Percentiles rank a stretch among this genome's conserved stretches.
These are phyloP conservation scores for Siniperca knerii DNA, from an alignment of 2,113 vertebrate genomes.

Conservation along the genomic window DNA sequence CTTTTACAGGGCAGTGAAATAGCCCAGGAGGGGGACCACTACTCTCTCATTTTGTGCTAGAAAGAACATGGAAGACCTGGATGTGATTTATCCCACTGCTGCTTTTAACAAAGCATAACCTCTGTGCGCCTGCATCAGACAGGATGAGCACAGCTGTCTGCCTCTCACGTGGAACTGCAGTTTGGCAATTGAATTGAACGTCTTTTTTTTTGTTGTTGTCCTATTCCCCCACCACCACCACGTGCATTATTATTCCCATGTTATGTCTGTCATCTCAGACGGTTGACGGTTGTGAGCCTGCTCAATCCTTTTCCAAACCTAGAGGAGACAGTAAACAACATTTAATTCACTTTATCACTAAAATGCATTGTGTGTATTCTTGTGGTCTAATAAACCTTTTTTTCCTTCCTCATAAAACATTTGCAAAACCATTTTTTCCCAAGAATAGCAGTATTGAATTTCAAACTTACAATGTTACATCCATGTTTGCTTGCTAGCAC, in stretches of 20 bases:
- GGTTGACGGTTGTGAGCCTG: background rate
- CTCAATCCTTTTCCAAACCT: background rate
- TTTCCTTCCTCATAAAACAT: background rate
- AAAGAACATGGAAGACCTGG: conserved; percentile 9
- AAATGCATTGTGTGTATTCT: background rate
- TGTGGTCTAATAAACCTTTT: background rate
- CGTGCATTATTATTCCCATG: conserved; percentile 3
- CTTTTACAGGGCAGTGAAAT: conserved; percentile 24
- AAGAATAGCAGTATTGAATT: background rate
- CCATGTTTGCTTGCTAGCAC: background rate
- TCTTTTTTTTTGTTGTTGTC: conserved; percentile 3
- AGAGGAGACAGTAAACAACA: background rate
- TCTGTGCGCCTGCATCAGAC: conserved; percentile 26
- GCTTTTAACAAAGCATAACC: conserved; percentile 28
- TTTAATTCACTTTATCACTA: too few relatives aligned
- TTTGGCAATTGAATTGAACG: conserved; percentile 2
- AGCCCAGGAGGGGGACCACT: background rate
- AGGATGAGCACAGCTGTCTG: conserved; percentile 21
- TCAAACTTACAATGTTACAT: background rate
- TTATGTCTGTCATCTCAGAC: background rate
- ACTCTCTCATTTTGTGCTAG: background rate
- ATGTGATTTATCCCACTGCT: conserved; percentile 43
- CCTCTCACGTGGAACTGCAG: conserved; percentile 39
- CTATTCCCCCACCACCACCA: background rate
- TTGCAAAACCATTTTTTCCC: background rate